Evolutionary conservation across 2,888 invertebrate species (phyloP), one percentile per base, ranked within the genome.

Genomic region (Idaea dimidiata): DNA sequence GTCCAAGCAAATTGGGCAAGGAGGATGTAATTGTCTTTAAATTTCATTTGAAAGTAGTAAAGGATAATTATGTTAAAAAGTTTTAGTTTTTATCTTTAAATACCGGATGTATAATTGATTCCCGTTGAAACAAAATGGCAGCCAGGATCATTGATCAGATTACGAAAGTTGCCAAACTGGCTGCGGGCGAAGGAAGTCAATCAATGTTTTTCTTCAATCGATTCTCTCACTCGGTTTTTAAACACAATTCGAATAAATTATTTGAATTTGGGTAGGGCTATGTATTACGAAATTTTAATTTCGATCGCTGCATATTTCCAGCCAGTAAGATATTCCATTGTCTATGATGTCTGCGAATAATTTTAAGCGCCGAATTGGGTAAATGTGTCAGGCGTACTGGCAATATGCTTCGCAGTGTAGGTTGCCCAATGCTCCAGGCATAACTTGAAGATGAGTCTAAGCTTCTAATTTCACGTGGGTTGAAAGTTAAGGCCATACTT

Each of bases 81-180:
- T 70, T 73, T 74, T 76, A 71, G 78, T 83, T 84, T 84, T 80
- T 83, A 76, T 79, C 76, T 75, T 74, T 73, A 73, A 69, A 62
- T 74, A 78, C 83, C 81, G 84, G 84, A 86, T 81, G 79, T 83
- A 78, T 86, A 87, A 89, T 89, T 89, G 86, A 87, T 87, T 89
- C 85, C 78, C 76, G 80, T 79, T 85, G 79, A 86, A 84, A 65
- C 74, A 86, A 81, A 71, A 82, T 80, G 84, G 82, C 81, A 64
- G 79, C 75, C 84, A 79, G 85, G 85, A 89, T 86, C 89, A 89
- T 87, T 91, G 90, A 88, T 88, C 87, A 87, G 86, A 90, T 91
- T 89, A 87, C 87, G 85, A 88, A 91, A 89, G 89, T 81, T 82
- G 86, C 88, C 83, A 80, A 87, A 91, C 91, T 87, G 91, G 89